phyloP scores from a whole-genome alignment of 2,888 invertebrate species.

The Scelioninae gen. 2 region DNA sequence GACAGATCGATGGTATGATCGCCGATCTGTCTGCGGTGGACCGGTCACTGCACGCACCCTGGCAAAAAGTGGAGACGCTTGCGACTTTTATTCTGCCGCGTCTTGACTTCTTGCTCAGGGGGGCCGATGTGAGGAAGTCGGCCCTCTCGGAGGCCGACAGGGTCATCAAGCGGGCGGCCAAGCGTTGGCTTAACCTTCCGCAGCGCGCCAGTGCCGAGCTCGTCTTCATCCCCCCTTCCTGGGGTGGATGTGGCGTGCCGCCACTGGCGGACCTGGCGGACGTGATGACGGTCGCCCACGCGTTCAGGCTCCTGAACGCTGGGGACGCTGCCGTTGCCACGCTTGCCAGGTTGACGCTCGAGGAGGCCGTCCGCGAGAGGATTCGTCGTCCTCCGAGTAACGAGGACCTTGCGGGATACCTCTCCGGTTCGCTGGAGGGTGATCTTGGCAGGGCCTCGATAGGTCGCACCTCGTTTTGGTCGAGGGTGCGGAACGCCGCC shows the following conservation, averaged over 20 bases:
- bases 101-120: slow-evolving; percentile 57
- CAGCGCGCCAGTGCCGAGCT: slow-evolving; percentile 67
- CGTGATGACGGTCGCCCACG: slow-evolving; percentile 64
- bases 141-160: slow-evolving; percentile 59
- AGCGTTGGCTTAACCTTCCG: slow-evolving; percentile 67
- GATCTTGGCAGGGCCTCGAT: slow-evolving; percentile 12
- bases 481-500: slow-evolving; percentile 59
- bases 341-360: slow-evolving; percentile 60
- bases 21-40: slow-evolving; percentile 31
- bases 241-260: slow-evolving; percentile 66
- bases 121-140: slow-evolving; percentile 56
- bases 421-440: slow-evolving; percentile 36
- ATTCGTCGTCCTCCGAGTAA: slow-evolving; percentile 12
- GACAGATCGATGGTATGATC: slow-evolving; percentile 35
- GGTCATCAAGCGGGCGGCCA: slow-evolving; percentile 61
- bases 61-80: slow-evolving; percentile 59
- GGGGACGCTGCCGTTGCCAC: slow-evolving; percentile 58
- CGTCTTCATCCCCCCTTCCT: slow-evolving; percentile 59
- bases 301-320: slow-evolving; percentile 65
- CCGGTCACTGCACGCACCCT: slow-evolving; percentile 57
- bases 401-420: slow-evolving; percentile 59
- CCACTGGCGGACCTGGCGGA: slow-evolving; percentile 67
- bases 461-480: slow-evolving; percentile 55
- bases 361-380: slow-evolving; percentile 52
- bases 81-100: slow-evolving; percentile 61